A percentile compares a stretch with the other conserved stretches of the same genome.
These are phyloP conservation scores for Aegithalos caudatus DNA, from an alignment of 2,113 vertebrate species.

Conservation along the genomic window DNA sequence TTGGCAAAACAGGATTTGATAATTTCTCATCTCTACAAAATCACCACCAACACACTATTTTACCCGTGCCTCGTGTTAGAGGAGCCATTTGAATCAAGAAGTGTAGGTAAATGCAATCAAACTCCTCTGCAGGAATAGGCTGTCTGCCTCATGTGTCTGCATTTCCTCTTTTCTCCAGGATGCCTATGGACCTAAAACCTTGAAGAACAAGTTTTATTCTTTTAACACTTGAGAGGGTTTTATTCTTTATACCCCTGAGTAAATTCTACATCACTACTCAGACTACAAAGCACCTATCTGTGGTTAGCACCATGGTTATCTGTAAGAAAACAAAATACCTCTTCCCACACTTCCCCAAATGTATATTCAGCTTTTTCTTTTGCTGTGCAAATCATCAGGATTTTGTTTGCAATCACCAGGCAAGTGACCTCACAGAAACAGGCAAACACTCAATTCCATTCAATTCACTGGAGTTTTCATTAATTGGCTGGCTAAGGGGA, in stretches of 20 bases:
- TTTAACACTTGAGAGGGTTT: rapidly evolving
- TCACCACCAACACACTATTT: neutral
- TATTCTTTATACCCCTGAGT: neutral
- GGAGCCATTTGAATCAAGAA: neutral
- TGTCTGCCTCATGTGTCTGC: neutral
- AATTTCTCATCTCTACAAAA: neutral
- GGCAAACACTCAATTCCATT: neutral
- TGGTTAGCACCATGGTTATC: neutral
- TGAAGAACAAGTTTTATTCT: neutral
- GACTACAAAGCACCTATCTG: rapidly evolving
- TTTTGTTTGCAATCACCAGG: neutral
- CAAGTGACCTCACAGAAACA: neutral
- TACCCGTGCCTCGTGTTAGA: neutral
- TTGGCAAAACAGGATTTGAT: neutral
- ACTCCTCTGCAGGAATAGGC: neutral
- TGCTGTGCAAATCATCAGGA: neutral
- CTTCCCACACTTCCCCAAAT: neutral
- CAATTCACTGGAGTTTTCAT: neutral
- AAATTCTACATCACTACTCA: neutral
- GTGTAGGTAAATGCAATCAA: neutral
- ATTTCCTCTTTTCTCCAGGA: neutral
- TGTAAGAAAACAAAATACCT: neutral
- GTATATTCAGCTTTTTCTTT: neutral
- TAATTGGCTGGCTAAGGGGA: neutral
- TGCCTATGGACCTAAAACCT: neutral